These are phyloP conservation scores for Patella pellucida DNA, from an alignment of 2,888 invertebrate species.

Conservation along the genomic window DNA sequence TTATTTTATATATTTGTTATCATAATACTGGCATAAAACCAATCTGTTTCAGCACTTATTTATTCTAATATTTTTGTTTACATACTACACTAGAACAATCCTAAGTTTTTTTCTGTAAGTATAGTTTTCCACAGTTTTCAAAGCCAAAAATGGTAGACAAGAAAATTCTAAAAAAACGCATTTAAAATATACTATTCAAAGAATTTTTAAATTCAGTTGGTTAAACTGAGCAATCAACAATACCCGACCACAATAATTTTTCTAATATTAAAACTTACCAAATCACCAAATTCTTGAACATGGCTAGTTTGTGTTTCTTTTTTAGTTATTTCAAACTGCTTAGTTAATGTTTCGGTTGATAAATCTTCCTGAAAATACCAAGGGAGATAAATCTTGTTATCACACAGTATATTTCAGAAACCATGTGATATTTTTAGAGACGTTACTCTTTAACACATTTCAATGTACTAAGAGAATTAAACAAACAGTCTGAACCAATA, in stretches of 20 bases:
- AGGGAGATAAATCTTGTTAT: not conserved
- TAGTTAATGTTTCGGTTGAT: constrained; percentile 72
- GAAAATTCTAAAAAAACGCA: too few relatives aligned
- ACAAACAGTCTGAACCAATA: too few relatives aligned
- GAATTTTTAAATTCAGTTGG: too few relatives aligned
- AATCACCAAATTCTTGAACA: constrained; percentile 76
- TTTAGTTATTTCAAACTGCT: constrained; percentile 74
- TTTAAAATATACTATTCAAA: too few relatives aligned
- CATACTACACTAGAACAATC: too few relatives aligned
- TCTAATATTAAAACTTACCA: constrained; percentile 46
- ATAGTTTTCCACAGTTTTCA: too few relatives aligned
- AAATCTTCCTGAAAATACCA: constrained; percentile 71
- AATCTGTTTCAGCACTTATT: too few relatives aligned
- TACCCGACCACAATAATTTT: not conserved
- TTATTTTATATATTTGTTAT: not conserved
- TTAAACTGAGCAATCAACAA: too few relatives aligned
- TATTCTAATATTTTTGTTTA: too few relatives aligned
- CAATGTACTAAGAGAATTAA: too few relatives aligned
- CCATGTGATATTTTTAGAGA: not conserved
- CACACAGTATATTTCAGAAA: not conserved
- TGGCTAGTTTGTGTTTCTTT: constrained; percentile 75
- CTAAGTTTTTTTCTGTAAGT: too few relatives aligned
- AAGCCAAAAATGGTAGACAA: too few relatives aligned
- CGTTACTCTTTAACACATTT: not conserved
- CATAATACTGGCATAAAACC: not conserved